Evolutionary conservation across 2,888 invertebrate genomes (phyloP), one percentile per base, ranked within the genome.

Genomic region (Xiphydria camelus): DNA sequence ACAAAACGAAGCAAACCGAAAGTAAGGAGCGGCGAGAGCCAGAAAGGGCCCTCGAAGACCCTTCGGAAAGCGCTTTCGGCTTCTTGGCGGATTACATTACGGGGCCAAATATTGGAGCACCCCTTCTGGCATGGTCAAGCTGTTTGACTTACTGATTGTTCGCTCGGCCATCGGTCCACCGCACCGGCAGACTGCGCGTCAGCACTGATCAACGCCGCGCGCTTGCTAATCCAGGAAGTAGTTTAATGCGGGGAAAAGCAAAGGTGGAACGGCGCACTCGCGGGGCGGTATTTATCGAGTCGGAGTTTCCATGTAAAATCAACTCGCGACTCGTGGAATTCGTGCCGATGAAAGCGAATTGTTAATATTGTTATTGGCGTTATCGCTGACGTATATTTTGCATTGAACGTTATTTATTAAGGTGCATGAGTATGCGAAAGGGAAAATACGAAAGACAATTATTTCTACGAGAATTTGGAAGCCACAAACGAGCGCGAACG

Each of bases 21-120:
- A n/a, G n/a, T n/a, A n/a, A n/a, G n/a, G n/a, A n/a, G n/a, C n/a
- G n/a, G n/a, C n/a, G n/a, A n/a, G n/a, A n/a, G n/a, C n/a, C n/a
- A n/a, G n/a, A n/a, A n/a, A n/a, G n/a, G n/a, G n/a, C n/a, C n/a
- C n/a, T n/a, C n/a, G n/a, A n/a, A n/a, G n/a, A n/a, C n/a, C n/a
- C n/a, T n/a, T n/a, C n/a, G n/a, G n/a, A n/a, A 7, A 26, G 26
- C 26, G 21, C 41, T 41, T 33, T 41, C 25, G 9, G 34, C 14
- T 18, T 22, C 33, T 31, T 20, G 23, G 45, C 35, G 51, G 48
- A 62, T 59, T 64, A 52, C 62, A 62, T 62, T 64, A 60, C 45
- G 47, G 41, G 41, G 36, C 51, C 62, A 66, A 67, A 67, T 66
- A 66, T 67, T 66, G 53, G 47, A 60, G 53, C 47, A 55, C 47